Conservation (phyloP, 2,797 vertebrate species). For the Ptychobarbus kaznakovi region DNA sequence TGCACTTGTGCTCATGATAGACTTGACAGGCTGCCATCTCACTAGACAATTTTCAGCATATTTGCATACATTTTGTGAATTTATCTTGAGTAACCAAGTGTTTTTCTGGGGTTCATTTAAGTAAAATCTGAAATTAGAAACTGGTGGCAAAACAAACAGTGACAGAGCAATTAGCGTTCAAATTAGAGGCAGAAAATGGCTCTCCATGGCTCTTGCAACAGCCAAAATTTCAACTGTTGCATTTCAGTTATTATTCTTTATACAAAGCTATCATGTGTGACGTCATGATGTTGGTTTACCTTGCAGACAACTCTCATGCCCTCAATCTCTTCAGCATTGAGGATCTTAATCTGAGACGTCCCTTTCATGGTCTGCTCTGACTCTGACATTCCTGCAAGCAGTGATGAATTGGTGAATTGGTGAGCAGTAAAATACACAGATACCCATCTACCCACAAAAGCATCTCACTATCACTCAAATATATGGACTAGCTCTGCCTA, state of each 20-base stretch:
- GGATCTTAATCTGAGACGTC: conserved; percentile 97
- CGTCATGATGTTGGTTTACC: conserved; percentile 74
- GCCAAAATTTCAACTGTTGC: neutral
- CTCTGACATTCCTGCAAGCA: conserved; percentile 91
- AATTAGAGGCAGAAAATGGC: neutral
- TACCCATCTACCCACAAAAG: conserved; percentile 32
- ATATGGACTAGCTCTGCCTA: conserved; percentile 12
- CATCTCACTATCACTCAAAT: conserved; percentile 30
- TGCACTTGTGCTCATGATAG: neutral
- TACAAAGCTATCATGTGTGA: neutral
- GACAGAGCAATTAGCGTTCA: neutral
- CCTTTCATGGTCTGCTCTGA: conserved; percentile 97
- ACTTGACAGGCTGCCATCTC: neutral
- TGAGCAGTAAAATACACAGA: conserved; percentile 13
- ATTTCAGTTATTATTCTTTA: conserved; percentile 3
- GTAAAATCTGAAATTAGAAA: neutral
- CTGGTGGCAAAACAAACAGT: neutral
- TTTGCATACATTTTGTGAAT: neutral
- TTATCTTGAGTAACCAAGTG: neutral
- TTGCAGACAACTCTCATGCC: conserved; percentile 93
- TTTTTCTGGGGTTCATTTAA: neutral
- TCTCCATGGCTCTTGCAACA: neutral
- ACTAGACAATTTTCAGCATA: neutral
- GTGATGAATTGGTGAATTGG: neutral
- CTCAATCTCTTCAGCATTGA: conserved; percentile 93